These are phyloP conservation scores for Trachurus trachurus DNA, from an alignment of 2,797 vertebrate genomes.

Conservation along the genomic window DNA sequence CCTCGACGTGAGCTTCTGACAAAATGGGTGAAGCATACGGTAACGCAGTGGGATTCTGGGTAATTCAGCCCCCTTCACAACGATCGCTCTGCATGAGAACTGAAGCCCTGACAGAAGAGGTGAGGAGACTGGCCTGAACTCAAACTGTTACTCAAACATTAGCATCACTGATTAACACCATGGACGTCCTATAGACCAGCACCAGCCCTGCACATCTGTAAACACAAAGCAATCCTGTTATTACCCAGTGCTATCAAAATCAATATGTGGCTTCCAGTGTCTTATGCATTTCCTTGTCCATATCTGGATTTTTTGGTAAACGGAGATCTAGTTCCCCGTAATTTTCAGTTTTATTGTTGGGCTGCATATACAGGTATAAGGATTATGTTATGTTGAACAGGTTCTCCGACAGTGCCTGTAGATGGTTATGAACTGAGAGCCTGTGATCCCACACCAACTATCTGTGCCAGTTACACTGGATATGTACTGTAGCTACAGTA, in stretches of 20 bases:
- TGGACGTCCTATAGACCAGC: neutral
- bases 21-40: conserved; percentile 68
- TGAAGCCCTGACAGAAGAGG: conserved; percentile 49
- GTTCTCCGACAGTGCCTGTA: no score
- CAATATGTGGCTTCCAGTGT: no score
- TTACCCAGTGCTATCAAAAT: neutral
- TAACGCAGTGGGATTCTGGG: conserved; percentile 69
- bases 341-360: no score
- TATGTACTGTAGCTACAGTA: no score
- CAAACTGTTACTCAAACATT: conserved; percentile 10
- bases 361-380: no score
- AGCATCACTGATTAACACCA: conserved; percentile 2
- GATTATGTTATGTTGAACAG: no score
- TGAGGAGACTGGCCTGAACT: conserved; percentile 24
- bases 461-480: no score
- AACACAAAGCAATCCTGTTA: conserved; percentile 10
- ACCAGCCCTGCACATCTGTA: conserved; percentile 22
- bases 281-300: no score
- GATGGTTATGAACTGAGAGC: no score
- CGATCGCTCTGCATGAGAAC: conserved; percentile 32
- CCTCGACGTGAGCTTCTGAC: conserved; percentile 55
- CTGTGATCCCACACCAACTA: no score
- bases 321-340: no score
- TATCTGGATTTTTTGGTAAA: no score
- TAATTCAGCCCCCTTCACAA: conserved; percentile 56